Evolutionary conservation across 2,797 vertebrate genomes (phyloP).

Genomic region (Dromococcyx pavoninus): DNA sequence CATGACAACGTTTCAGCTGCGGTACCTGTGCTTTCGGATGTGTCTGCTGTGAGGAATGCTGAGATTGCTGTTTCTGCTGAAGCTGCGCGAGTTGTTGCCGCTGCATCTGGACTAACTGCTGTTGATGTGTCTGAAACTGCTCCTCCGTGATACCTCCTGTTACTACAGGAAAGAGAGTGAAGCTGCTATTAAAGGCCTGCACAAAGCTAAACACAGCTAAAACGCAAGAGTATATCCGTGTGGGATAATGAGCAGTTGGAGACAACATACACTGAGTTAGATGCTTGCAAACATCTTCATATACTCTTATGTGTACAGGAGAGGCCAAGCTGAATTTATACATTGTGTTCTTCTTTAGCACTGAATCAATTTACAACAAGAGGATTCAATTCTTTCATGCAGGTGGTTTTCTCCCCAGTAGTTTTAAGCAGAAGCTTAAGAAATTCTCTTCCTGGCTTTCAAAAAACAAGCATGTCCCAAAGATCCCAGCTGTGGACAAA

Average conservation of each 20-base stretch:
- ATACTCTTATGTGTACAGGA: fast-evolving
- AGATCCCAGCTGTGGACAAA: neutral
- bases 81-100: conserved; percentile 88
- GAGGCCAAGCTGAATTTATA: neutral
- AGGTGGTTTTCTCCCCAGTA: neutral
- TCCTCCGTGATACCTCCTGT: conserved; percentile 90
- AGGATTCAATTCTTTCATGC: neutral
- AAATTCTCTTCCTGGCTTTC: neutral
- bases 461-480: neutral
- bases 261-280: fast-evolving
- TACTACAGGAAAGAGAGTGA: conserved; percentile 48
- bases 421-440: neutral
- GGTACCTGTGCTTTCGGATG: conserved; percentile 82
- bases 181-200: neutral
- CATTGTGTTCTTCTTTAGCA: neutral
- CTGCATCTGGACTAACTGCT: conserved; percentile 92
- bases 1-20: neutral
- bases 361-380: neutral
- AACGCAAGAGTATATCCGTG: fast-evolving
- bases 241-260: neutral
- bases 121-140: conserved; percentile 90
- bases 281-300: neutral
- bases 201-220: fast-evolving
- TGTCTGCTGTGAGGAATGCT: conserved; percentile 80
- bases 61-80: conserved; percentile 84